Conservation (phyloP, 2,888 invertebrate species). For the Atherix ibis region DNA sequence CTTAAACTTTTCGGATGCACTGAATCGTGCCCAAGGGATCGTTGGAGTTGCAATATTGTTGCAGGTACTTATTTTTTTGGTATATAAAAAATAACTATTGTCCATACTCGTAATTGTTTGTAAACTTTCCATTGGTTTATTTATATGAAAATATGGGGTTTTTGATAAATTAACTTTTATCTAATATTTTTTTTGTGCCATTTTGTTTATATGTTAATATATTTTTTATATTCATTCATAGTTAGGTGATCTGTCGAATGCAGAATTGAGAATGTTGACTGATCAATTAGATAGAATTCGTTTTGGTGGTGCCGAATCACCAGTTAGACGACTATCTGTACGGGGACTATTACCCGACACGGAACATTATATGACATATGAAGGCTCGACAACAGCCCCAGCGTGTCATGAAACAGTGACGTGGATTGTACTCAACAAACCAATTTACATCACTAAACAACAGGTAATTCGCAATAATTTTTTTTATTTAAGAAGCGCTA, state of each 20-base stretch:
- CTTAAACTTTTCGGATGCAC: slow-evolving; percentile 88
- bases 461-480: too few species aligned
- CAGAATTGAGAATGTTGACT: slow-evolving; percentile 77
- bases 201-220: neutral
- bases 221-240: slow-evolving; percentile 1
- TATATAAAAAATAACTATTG: too few species aligned
- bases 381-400: slow-evolving; percentile 92
- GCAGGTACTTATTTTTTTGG: too few species aligned
- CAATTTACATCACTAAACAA: slow-evolving; percentile 93
- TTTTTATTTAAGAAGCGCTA: too few species aligned
- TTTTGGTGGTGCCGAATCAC: slow-evolving; percentile 77
- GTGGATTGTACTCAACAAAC: slow-evolving; percentile 96
- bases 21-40: slow-evolving; percentile 87
- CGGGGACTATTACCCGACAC: slow-evolving; percentile 82
- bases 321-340: slow-evolving; percentile 71
- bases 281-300: slow-evolving; percentile 84
- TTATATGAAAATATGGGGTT: too few species aligned
- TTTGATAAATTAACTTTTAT: too few species aligned
- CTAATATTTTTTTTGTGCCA: neutral
- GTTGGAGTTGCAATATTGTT: slow-evolving; percentile 86
- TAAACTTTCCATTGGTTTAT: too few species aligned
- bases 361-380: slow-evolving; percentile 95
- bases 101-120: too few species aligned
- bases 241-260: slow-evolving; percentile 71
- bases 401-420: slow-evolving; percentile 97